Conservation (phyloP, 2,113 vertebrate species). For the Azemiops feae region DNA sequence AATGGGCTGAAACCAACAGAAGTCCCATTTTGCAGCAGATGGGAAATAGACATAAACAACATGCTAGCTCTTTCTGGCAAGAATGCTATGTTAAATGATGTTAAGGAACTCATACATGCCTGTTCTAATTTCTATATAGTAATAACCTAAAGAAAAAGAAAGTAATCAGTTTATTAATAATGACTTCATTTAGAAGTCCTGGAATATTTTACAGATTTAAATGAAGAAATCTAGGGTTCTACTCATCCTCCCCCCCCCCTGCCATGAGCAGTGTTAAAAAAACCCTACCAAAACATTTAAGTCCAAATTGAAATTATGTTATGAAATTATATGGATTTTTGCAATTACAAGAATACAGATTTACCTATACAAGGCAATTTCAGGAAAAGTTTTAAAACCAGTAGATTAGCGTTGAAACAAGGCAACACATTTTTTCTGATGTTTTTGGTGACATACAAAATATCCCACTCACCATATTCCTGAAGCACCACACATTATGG, state of each 20-base stretch:
- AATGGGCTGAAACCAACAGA: conserved; percentile 20
- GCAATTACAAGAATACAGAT: background rate
- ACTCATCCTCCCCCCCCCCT: conserved; percentile 4
- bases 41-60: conserved; percentile 41
- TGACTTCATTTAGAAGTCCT: background rate
- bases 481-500: background rate
- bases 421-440: conserved; percentile 47
- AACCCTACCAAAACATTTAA: conserved; percentile 32
- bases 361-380: conserved; percentile 1
- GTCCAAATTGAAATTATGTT: conserved; percentile 14
- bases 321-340: too few relatives aligned
- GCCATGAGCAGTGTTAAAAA: conserved; percentile 1
- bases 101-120: conserved; percentile 36
- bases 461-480: conserved; percentile 32
- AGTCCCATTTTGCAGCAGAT: conserved; percentile 30
- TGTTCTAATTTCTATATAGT: conserved; percentile 22
- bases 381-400: background rate
- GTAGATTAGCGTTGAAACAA: conserved; percentile 49
- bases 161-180: conserved; percentile 23
- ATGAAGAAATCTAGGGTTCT: conserved; percentile 13
- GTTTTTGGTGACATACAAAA: background rate
- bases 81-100: conserved; percentile 7
- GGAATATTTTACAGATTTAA: conserved; percentile 20
- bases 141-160: conserved; percentile 33
- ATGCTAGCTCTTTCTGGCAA: conserved; percentile 41